Evolutionary conservation across 1,140 invertebrate genomes (phyloP).

Genomic region (Pantala flavescens): DNA sequence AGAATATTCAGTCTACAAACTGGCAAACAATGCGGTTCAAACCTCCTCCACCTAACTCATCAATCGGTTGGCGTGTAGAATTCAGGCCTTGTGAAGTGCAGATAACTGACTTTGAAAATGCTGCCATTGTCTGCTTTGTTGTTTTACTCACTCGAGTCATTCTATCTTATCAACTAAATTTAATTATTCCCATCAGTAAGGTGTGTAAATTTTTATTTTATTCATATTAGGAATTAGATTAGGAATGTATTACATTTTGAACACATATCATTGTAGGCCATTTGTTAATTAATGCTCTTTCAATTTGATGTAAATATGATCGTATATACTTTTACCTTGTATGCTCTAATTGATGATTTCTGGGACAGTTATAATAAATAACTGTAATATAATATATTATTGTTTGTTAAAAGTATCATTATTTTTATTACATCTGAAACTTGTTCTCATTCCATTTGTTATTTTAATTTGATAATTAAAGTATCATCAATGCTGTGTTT

Average conservation of each 20-base stretch:
- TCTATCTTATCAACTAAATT: constrained; percentile 90
- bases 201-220: constrained; percentile 36
- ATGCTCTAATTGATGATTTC: no score
- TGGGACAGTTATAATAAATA: no score
- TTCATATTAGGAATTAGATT: background rate
- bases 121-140: constrained; percentile 96
- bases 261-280: background rate
- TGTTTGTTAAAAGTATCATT: no score
- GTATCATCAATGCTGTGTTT: no score
- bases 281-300: background rate
- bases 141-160: constrained; percentile 94
- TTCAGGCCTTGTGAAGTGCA: constrained; percentile 98
- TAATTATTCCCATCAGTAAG: constrained; percentile 96
- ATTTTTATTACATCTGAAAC: no score
- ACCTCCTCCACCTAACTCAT: constrained; percentile 86
- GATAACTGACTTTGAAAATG: constrained; percentile 99
- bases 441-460: no score
- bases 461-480: no score
- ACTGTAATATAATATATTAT: no score
- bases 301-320: background rate
- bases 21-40: constrained; percentile 99
- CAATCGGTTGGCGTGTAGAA: constrained; percentile 98
- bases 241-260: background rate
- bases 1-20: constrained; percentile 99
- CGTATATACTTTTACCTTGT: no score